phyloP scores from a whole-genome alignment of 2,113 vertebrate species.

The Spizaetus ornatus region DNA sequence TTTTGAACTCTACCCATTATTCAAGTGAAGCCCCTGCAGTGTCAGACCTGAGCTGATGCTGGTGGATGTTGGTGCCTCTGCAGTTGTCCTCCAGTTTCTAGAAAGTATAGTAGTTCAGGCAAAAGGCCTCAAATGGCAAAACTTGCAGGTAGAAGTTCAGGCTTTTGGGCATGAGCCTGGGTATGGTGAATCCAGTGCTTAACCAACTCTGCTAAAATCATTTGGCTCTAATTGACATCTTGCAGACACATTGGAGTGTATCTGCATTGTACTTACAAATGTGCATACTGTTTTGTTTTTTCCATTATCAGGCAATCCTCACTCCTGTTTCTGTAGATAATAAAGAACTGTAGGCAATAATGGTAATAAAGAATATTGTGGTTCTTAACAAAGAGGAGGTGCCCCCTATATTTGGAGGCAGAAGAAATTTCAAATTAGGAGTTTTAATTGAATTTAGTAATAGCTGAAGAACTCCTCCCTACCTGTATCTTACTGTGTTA shows the following conservation, averaged over 20 bases:
- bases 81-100: not conserved
- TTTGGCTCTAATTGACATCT: not conserved
- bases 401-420: not conserved
- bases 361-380: not conserved
- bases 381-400: not conserved
- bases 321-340: not conserved
- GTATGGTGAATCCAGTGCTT: not conserved
- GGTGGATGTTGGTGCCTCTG: not conserved
- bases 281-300: not conserved
- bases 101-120: not conserved
- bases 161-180: not conserved
- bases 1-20: not conserved
- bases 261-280: not conserved
- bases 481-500: not conserved
- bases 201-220: not conserved
- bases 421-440: not conserved
- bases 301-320: not conserved
- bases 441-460: not conserved
- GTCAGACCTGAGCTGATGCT: not conserved
- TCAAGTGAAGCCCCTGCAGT: not conserved
- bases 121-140: not conserved
- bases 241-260: not conserved
- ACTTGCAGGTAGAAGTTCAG: not conserved
- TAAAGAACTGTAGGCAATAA: not conserved
- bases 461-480: not conserved